Conservation (phyloP, 2,113 vertebrate genomes). For the sheep (Ovis aries) region DNA sequence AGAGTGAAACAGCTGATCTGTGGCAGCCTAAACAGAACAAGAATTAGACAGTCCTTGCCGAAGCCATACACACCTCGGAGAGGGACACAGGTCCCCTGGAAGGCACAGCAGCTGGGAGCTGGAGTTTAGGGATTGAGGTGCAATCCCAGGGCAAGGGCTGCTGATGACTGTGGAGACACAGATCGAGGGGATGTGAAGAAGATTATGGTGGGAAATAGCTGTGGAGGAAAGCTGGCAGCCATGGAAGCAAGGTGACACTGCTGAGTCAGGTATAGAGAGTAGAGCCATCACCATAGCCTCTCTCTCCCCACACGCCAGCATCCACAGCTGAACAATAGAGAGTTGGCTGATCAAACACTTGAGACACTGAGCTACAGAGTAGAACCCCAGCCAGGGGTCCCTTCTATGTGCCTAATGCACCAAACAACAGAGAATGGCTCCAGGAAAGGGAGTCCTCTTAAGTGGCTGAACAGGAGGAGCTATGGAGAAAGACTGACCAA, state of each 20-base stretch:
- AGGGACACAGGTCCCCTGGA: background rate
- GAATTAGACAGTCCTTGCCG: background rate
- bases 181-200: background rate
- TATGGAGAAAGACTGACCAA: background rate
- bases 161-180: background rate
- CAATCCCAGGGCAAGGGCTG: background rate
- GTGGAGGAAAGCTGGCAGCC: background rate
- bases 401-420: background rate
- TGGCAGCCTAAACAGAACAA: background rate
- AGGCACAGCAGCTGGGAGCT: background rate
- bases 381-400: background rate
- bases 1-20: background rate
- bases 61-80: background rate
- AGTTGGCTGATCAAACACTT: background rate
- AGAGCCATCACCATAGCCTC: background rate
- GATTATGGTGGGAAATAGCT: background rate
- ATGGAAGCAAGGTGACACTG: background rate
- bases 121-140: background rate
- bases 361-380: background rate
- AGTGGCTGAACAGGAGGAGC: background rate
- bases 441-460: background rate
- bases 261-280: background rate
- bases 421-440: background rate
- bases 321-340: background rate
- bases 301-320: background rate